Evolutionary conservation across 2,113 vertebrate species (phyloP).

Genomic region (Azemiops feae): DNA sequence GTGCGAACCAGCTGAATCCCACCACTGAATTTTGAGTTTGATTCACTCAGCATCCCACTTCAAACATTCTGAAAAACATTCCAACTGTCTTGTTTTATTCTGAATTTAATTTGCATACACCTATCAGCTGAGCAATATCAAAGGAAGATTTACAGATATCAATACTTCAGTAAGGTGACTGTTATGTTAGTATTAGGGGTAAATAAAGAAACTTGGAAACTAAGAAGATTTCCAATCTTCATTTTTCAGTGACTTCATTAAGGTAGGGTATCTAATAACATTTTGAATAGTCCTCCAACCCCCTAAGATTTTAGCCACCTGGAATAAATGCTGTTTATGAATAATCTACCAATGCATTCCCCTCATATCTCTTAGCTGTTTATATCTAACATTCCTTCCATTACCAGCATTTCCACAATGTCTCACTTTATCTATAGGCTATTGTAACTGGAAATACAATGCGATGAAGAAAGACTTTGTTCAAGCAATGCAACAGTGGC

Average conservation of each 20-base stretch:
- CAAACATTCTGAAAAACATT: not conserved
- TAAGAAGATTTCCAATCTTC: not conserved
- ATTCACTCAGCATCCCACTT: not conserved
- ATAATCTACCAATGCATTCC: not conserved
- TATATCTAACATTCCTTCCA: not conserved
- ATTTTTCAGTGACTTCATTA: not conserved
- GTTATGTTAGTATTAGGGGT: not conserved
- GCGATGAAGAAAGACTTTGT: not conserved
- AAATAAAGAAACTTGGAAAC: not conserved
- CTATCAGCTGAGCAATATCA: not conserved
- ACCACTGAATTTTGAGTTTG: not conserved
- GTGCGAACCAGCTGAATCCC: too few species aligned
- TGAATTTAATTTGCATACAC: not conserved
- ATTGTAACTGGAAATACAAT: not conserved
- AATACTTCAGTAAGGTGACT: not conserved
- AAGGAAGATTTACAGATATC: not conserved
- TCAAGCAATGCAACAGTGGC: conserved; percentile 12
- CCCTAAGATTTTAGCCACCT: not conserved
- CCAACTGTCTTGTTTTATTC: not conserved
- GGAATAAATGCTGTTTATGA: not conserved
- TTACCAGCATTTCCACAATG: not conserved
- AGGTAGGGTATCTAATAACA: not conserved
- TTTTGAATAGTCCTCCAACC: not conserved
- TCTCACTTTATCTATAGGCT: not conserved
- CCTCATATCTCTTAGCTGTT: not conserved